A percentile compares a stretch with the other conserved stretches of the same genome.
phyloP scores from a whole-genome alignment of 2,888 invertebrate species.

The Clitarchus hookeri region DNA sequence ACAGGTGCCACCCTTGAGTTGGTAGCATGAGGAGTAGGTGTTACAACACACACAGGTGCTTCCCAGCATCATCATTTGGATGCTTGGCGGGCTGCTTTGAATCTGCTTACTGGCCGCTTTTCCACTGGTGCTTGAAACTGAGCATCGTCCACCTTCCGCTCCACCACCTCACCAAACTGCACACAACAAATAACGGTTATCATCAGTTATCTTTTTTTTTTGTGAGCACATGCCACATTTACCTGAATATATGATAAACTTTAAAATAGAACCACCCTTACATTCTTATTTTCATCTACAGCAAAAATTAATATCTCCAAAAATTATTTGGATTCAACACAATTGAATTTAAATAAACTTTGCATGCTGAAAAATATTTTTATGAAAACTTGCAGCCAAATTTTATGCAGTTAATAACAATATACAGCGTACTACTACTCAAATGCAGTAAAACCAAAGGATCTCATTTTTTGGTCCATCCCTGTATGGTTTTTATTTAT shows the following conservation, averaged over 20 bases:
- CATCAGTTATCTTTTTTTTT: no score
- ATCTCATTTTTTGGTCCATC: no score
- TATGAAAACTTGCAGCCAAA: no score
- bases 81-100: not conserved
- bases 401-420: no score
- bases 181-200: not conserved
- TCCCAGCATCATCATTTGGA: not conserved
- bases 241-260: no score
- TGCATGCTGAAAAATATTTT: no score
- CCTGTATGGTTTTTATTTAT: no score
- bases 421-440: no score
- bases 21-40: not conserved
- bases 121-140: not conserved
- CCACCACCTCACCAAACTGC: constrained; percentile 9
- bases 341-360: no score
- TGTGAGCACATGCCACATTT: not conserved
- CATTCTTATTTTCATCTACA: not conserved
- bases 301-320: no score
- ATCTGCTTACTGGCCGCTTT: constrained; percentile 17
- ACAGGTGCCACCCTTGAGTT: not conserved
- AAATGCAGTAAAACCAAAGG: no score
- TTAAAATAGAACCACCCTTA: not conserved
- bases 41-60: not conserved
- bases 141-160: not conserved
- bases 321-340: no score